Evolutionary conservation across 2,797 vertebrate genomes (phyloP).

Genomic region (Brachyalestes nurse): DNA sequence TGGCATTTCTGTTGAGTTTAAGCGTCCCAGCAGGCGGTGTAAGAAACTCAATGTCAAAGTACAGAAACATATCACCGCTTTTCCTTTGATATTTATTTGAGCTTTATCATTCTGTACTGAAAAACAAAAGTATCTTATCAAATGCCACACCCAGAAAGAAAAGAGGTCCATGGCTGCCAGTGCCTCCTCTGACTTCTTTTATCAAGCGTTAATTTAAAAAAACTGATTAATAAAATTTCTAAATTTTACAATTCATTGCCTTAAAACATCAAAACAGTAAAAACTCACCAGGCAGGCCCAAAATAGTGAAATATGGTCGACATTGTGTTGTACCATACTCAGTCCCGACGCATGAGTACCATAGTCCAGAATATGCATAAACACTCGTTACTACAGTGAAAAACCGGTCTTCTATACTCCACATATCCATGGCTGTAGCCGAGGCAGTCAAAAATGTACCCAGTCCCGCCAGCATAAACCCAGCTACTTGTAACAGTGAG

Average conservation of each 20-base stretch:
- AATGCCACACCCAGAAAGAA: slow-evolving; percentile 71
- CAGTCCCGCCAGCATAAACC: slow-evolving; percentile 78
- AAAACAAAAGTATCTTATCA: slow-evolving; percentile 37
- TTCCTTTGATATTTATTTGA: not conserved
- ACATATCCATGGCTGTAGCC: slow-evolving; percentile 83
- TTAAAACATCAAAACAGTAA: not conserved
- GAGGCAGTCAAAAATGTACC: slow-evolving; percentile 80
- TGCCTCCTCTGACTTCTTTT: not conserved
- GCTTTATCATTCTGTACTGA: not conserved
- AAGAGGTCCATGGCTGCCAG: slow-evolving; percentile 58
- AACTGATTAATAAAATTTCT: too few relatives aligned
- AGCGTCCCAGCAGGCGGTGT: not conserved
- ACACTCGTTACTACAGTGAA: slow-evolving; percentile 80
- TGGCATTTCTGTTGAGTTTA: not conserved
- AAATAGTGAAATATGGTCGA: slow-evolving; percentile 85
- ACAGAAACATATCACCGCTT: not conserved
- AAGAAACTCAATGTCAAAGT: not conserved
- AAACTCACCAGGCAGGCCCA: slow-evolving; percentile 86
- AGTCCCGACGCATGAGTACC: slow-evolving; percentile 83
- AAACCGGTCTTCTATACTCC: slow-evolving; percentile 85
- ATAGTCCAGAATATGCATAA: slow-evolving; percentile 85
- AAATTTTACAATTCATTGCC: not conserved
- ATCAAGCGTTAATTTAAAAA: not conserved
- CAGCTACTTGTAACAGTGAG: slow-evolving; percentile 80
- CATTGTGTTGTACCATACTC: slow-evolving; percentile 84